Evolutionary conservation across 2,888 invertebrate species (phyloP), one percentile per base, ranked within the genome.

Genomic region (Ganaspis brasiliensis): DNA sequence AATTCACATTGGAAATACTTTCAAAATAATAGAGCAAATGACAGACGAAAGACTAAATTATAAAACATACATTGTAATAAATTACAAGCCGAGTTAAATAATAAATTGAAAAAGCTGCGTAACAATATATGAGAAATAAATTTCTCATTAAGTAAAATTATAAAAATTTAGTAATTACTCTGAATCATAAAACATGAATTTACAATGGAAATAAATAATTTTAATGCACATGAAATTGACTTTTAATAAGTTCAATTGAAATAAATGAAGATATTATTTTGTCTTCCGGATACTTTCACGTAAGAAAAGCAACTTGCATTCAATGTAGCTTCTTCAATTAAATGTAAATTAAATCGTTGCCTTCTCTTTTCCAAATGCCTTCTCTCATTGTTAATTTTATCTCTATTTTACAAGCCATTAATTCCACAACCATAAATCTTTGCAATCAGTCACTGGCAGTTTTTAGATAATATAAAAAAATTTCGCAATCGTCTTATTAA

Each of bases 221-320:
- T 52, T 9, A 52, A 52, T 52, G 52, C 52, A 19, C 52, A 52
- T 52, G 6, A 16, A 59, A 59, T 16, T 61, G 61, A 37, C 19
- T 63, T 45, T 67, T 6, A 26, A 45, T 8, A 21, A 67, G 26
- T 26, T 26, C 24, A 9, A 12, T 63, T 55, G 1, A 35, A 63
- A 63, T 67, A 45, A 45, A n/a, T 45, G 67, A 16, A 67, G 24
- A 67, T 67, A 49, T 67, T 67, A 67, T 26, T 67, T 67, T 67
- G n/a, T 26, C 67, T 67, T 67, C 67, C 67, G 67, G 67, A 10
- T 67, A 45, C 67, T 67, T 67, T 67, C 67, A 67, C 67, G 24
- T n/a, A 24, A 67, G 10, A n/a, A n/a, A 16, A 67, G 45, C 24
- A 49, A 67, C 40, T 67, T 67, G 67, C 40, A 26, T 67, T 61